Percentiles rank a stretch among this genome's conserved stretches.
These are phyloP conservation scores for Pungitius pungitius DNA, from an alignment of 2,113 vertebrate species.

Conservation along the genomic window DNA sequence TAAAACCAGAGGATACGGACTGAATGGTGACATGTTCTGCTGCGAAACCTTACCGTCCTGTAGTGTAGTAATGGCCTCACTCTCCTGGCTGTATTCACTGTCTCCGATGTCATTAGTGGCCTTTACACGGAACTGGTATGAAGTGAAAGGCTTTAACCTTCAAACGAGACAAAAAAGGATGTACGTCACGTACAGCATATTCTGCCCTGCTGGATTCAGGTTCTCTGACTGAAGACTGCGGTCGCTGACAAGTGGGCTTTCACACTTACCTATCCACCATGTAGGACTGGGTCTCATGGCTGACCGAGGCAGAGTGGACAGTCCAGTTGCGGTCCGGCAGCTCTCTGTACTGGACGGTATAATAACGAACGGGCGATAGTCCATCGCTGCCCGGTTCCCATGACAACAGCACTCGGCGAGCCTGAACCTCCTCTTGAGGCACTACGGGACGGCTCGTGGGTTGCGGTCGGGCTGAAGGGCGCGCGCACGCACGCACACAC, in stretches of 20 bases:
- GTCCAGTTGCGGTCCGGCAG: slow-evolving; percentile 89
- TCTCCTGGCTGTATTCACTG: slow-evolving; percentile 95
- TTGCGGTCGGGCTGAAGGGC: slow-evolving; percentile 87
- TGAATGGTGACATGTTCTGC: neutral
- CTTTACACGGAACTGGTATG: slow-evolving; percentile 96
- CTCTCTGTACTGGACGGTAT: slow-evolving; percentile 92
- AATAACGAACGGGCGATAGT: slow-evolving; percentile 94
- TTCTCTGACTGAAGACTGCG: neutral
- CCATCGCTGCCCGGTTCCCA: slow-evolving; percentile 98
- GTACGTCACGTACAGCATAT: neutral
- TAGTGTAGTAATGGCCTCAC: slow-evolving; percentile 93
- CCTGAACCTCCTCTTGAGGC: slow-evolving; percentile 82
- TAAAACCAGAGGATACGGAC: slow-evolving; percentile 1
- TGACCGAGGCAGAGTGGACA: slow-evolving; percentile 86
- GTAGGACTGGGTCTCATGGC: slow-evolving; percentile 87
- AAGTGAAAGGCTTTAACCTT: slow-evolving; percentile 97
- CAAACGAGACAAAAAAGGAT: neutral
- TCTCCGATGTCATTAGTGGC: slow-evolving; percentile 98
- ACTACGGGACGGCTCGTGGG: slow-evolving; percentile 89
- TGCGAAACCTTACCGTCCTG: slow-evolving; percentile 88
- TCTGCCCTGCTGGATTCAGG: neutral
- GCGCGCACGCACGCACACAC: slow-evolving; percentile 13
- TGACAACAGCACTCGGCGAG: slow-evolving; percentile 89
- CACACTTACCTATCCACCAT: slow-evolving; percentile 86
- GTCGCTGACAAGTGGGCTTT: neutral